phyloP scores from a whole-genome alignment of 1,140 invertebrate genomes.

The Drosophila triauraria region DNA sequence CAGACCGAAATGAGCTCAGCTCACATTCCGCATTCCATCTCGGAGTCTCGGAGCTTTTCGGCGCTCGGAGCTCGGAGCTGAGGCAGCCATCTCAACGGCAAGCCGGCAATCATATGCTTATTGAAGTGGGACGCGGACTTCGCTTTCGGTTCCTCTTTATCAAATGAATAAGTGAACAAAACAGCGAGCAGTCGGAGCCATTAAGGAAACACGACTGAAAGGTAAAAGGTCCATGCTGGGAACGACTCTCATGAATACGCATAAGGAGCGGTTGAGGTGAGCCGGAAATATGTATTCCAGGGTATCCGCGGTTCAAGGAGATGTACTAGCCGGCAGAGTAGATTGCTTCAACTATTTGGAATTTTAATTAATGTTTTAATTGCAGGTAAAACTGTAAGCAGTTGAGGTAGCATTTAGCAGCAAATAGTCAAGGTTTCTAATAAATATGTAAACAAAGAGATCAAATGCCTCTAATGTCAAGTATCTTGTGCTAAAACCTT shows the following conservation, averaged over 20 bases:
- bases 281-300: not conserved
- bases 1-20: constrained; percentile 47
- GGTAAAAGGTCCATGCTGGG: constrained; percentile 9
- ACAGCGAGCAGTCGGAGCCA: constrained; percentile 4
- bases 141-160: constrained; percentile 39
- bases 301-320: not conserved
- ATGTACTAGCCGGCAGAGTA: not conserved
- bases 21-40: constrained; percentile 36
- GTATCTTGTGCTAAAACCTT: not conserved
- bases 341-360: not conserved
- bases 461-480: not conserved
- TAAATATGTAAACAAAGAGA: not conserved
- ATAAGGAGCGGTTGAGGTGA: constrained; percentile 7
- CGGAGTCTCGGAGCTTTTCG: constrained; percentile 15
- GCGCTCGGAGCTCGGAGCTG: not conserved
- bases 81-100: not conserved
- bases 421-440: not conserved
- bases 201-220: not conserved
- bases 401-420: no score
- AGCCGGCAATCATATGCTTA: constrained; percentile 66
- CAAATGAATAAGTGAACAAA: constrained; percentile 35
- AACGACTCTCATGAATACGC: constrained; percentile 8
- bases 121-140: constrained; percentile 59
- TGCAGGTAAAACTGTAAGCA: no score
- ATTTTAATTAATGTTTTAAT: constrained; percentile 1